Evolutionary conservation across 2,797 vertebrate genomes (phyloP).

Genomic region (Buceros bicornis): DNA sequence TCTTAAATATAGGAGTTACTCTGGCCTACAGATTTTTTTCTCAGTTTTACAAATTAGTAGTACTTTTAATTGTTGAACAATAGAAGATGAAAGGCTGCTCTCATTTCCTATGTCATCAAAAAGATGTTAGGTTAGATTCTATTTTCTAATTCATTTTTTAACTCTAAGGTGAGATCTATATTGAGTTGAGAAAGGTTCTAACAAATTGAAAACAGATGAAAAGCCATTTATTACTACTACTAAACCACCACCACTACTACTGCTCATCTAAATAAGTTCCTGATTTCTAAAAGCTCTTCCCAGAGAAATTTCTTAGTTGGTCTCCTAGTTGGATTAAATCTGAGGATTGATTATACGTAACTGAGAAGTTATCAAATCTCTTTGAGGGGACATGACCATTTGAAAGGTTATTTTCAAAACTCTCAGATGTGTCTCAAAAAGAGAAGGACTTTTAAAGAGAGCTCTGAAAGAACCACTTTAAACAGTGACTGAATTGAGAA

Average conservation of each 20-base stretch:
- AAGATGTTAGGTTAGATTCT: slow-evolving; percentile 29
- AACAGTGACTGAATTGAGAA: neutral
- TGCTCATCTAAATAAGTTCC: slow-evolving; percentile 3
- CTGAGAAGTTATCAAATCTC: slow-evolving; percentile 19
- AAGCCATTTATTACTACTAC: slow-evolving; percentile 2
- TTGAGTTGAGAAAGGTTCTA: slow-evolving; percentile 21
- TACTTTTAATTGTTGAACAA: slow-evolving; percentile 27
- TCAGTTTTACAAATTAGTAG: slow-evolving; percentile 24
- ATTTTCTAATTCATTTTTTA: slow-evolving; percentile 64
- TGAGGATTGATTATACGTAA: slow-evolving; percentile 13
- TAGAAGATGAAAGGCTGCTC: slow-evolving; percentile 12
- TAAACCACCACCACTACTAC: neutral
- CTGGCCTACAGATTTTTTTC: neutral
- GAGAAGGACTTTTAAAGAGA: neutral
- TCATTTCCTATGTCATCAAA: slow-evolving; percentile 53
- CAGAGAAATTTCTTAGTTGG: slow-evolving; percentile 3
- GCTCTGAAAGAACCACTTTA: neutral
- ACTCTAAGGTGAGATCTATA: slow-evolving; percentile 1
- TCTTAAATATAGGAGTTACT: neutral
- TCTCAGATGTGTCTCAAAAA: neutral
- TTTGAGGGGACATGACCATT: neutral
- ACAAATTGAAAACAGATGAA: slow-evolving; percentile 49
- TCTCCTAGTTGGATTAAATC: slow-evolving; percentile 31
- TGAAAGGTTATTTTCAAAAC: neutral
- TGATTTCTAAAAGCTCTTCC: slow-evolving; percentile 23